Base-by-base conservation (phyloP, 2,797 vertebrate genomes). In the Hafferia zeledoni region DNA sequence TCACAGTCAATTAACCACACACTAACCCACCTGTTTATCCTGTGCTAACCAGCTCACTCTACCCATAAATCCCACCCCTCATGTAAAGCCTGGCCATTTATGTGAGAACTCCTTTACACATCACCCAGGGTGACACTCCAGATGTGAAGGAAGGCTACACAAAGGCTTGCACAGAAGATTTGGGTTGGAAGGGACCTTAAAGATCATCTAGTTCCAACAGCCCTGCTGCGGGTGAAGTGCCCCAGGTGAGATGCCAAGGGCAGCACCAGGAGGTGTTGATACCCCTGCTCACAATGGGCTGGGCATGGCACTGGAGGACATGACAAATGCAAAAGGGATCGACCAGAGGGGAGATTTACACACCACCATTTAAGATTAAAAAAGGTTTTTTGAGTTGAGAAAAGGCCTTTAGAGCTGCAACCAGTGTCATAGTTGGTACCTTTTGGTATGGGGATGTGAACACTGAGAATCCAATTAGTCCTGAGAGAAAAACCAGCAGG, bases 241-340 rank as follows among this genome's bases (percentile, higher is more conserved):
- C 46, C 50, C 3, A 0, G 19, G 10, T 39, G 53, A n/a, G 47
- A 56, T 0, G 0, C 49, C 3, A 3, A 55, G 35, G 14, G 37
- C 13, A 23, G 41, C n/a, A n/a, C 61, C n/a, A 9, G 41, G 50
- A 92, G 78, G 27, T 55, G 30, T 93, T 84, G 59, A 17, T 49
- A 76, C 10, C 49, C 43, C 79, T 61, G 41, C 52, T 89, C 64
- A 70, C 33, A 13, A n/a, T 0, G 0, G 31, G 18, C 41, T 50
- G 75, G 30, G 63, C 61, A 68, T 1, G 17, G 50, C 0, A 0
- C 52, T 75, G 56, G 52, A 68, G 61, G 25, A 94, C 35, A 81
- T 3, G 3, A 46, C 39, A 57, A 89, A 86, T 31, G 88, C 64
- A n/a, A 71, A 84, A 46, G n/a, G 30, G 19, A 63, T 52, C 41